These are phyloP conservation scores for Sepioteuthis lessoniana DNA, from an alignment of 2,888 invertebrate species.

Conservation along the genomic window DNA sequence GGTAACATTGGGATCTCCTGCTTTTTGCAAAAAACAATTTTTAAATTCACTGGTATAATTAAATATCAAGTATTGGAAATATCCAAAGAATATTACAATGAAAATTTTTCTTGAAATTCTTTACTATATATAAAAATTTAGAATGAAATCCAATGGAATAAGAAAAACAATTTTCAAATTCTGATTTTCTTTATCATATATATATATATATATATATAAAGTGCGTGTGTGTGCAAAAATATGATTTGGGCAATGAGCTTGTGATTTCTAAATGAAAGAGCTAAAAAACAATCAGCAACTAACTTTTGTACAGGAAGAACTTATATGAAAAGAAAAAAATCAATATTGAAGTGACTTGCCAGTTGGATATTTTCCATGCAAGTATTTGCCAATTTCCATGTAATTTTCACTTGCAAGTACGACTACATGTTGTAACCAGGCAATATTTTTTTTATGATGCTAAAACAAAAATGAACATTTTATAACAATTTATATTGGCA, in stretches of 20 bases:
- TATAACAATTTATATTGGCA: neutral
- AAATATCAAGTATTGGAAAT: no score
- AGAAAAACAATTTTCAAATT: no score
- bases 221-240: no score
- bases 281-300: neutral
- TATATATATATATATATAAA: no score
- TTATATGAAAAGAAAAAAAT: neutral
- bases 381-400: neutral
- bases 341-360: neutral
- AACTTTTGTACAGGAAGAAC: neutral
- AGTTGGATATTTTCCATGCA: neutral
- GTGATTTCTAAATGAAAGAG: neutral
- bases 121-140: no score
- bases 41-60: no score
- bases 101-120: no score
- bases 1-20: no score
- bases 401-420: neutral
- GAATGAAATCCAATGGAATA: no score
- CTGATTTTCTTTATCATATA: no score
- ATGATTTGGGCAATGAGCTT: neutral
- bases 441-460: neutral
- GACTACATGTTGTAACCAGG: neutral
- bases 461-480: neutral
- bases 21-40: no score
- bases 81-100: no score